A percentile compares a stretch with the other conserved stretches of the same genome.
phyloP scores from a whole-genome alignment of 2,888 invertebrate genomes.

The Lypha dubia region DNA sequence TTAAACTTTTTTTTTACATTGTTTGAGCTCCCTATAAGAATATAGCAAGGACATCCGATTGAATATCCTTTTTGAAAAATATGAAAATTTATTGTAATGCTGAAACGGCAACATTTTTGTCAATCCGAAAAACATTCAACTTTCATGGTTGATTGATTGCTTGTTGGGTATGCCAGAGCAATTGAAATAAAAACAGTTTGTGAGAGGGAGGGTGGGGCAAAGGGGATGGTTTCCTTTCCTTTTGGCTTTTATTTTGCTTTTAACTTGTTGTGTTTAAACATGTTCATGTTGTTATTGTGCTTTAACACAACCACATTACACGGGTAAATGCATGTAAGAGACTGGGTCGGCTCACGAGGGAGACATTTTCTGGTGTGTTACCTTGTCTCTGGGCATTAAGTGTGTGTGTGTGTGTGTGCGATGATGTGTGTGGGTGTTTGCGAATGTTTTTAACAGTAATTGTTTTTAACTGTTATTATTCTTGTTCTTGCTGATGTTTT shows the following conservation, averaged over 20 bases:
- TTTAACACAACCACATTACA: slow-evolving; percentile 63
- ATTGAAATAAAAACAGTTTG: neutral
- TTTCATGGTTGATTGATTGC: too few species aligned
- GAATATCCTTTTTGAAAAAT: too few species aligned
- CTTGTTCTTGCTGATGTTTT: slow-evolving; percentile 52
- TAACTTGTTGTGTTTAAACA: slow-evolving; percentile 32
- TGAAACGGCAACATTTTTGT: too few species aligned
- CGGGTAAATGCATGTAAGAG: slow-evolving; percentile 34
- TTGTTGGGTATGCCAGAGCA: too few species aligned
- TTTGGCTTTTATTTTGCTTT: slow-evolving; percentile 26
- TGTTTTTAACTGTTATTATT: slow-evolving; percentile 67
- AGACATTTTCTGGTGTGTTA: slow-evolving; percentile 74
- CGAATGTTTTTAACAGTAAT: slow-evolving; percentile 62
- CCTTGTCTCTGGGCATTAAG: slow-evolving; percentile 43
- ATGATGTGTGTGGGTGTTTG: slow-evolving; percentile 3
- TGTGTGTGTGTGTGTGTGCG: slow-evolving; percentile 13
- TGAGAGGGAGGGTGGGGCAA: slow-evolving; percentile 15
- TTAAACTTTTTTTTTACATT: too few species aligned
- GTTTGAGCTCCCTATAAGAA: too few species aligned
- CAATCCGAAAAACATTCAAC: too few species aligned
- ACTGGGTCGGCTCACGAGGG: neutral
- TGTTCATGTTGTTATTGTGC: slow-evolving; percentile 16
- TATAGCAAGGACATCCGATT: too few species aligned
- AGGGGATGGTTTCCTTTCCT: neutral
- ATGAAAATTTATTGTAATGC: too few species aligned